Percentiles rank a stretch among this genome's conserved stretches.
Conservation (phyloP, 2,888 invertebrate species). For the Caenorhabditis macrosperma region DNA sequence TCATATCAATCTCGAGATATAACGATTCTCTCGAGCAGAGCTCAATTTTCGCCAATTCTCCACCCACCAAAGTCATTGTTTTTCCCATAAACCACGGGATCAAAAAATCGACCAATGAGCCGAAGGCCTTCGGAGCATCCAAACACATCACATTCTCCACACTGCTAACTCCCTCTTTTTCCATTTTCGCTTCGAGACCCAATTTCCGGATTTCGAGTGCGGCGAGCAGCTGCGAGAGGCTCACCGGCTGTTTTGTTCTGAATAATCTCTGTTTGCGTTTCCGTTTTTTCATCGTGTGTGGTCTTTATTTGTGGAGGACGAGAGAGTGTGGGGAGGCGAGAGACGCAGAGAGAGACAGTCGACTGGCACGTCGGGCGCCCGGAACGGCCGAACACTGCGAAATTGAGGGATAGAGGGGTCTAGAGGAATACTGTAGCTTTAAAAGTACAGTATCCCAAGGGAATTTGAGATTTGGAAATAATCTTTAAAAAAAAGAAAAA, state of each 20-base stretch:
- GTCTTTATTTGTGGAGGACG: slow-evolving; percentile 29
- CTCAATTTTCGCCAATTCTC: not conserved
- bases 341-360: slow-evolving; percentile 10
- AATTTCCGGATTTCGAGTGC: slow-evolving; percentile 4
- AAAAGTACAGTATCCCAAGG: no score
- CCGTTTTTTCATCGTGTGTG: slow-evolving; percentile 23
- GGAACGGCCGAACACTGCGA: not conserved
- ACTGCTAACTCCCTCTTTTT: not conserved
- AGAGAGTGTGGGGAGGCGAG: slow-evolving; percentile 9
- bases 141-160: slow-evolving; percentile 32
- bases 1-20: no score
- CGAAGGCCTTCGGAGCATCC: slow-evolving; percentile 23
- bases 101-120: slow-evolving; percentile 15
- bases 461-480: no score
- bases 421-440: no score
- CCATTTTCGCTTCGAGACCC: slow-evolving; percentile 27
- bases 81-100: slow-evolving; percentile 45
- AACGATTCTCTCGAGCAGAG: not conserved
- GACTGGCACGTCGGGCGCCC: no score
- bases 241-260: slow-evolving; percentile 12
- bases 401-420: not conserved
- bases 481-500: no score
- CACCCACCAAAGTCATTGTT: slow-evolving; percentile 45
- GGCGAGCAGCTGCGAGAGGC: not conserved
- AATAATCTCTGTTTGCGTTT: slow-evolving; percentile 15